Conservation (phyloP, 2,797 vertebrate genomes). For the Decapterus maruadsi region DNA sequence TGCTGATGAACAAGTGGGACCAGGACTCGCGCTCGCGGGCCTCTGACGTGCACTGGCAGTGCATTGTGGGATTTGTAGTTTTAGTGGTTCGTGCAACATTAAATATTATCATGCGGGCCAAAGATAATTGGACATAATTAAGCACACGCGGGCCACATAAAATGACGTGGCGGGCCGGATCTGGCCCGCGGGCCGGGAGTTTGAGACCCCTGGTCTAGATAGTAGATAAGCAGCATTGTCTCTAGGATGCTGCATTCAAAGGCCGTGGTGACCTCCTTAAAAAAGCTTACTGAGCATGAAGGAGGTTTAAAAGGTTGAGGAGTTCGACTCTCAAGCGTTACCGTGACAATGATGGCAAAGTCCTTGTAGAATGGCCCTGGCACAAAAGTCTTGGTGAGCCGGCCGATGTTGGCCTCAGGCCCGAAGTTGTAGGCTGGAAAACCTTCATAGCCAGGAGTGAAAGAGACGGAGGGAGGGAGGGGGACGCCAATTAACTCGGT, state of each 20-base stretch:
- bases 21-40: no score
- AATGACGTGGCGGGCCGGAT: no score
- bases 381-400: constrained; percentile 88
- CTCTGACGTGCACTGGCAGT: no score
- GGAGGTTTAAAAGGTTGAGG: not conserved
- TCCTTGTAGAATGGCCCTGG: constrained; percentile 89
- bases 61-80: no score
- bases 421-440: constrained; percentile 92
- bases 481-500: constrained; percentile 91
- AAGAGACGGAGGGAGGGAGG: constrained; percentile 91
- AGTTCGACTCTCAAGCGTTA: constrained; percentile 50
- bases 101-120: no score
- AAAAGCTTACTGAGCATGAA: not conserved
- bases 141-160: no score
- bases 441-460: constrained; percentile 89
- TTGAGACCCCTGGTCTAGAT: no score
- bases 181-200: no score
- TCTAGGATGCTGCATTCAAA: not conserved
- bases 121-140: no score
- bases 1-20: no score
- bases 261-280: not conserved
- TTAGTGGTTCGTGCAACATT: no score
- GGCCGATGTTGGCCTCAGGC: constrained; percentile 89
- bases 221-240: not conserved
- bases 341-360: constrained; percentile 87